A percentile compares a stretch with the other conserved stretches of the same genome.
Evolutionary conservation across 2,888 invertebrate species (phyloP).

Genomic region (Bursaphelenchus okinawaensis): DNA sequence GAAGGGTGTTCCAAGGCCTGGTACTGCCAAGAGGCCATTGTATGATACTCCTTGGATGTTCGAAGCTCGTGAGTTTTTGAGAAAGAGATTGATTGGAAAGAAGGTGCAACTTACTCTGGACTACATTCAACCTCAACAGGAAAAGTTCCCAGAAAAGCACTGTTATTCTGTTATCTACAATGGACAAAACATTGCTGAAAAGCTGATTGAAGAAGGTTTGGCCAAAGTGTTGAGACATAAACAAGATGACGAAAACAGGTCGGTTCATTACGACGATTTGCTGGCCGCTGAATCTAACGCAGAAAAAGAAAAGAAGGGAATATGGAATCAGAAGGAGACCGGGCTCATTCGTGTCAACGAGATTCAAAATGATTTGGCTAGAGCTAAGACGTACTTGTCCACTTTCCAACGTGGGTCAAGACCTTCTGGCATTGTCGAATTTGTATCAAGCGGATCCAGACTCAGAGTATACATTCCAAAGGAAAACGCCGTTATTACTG

Average conservation of each 20-base stretch:
- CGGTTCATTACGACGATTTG: constrained; percentile 84
- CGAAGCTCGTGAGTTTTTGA: constrained; percentile 90
- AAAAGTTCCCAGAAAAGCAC: constrained; percentile 83
- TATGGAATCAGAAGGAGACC: constrained; percentile 33
- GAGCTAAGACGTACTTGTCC: constrained; percentile 73
- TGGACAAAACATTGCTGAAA: constrained; percentile 63
- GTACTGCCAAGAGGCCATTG: constrained; percentile 65
- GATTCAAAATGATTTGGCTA: constrained; percentile 40
- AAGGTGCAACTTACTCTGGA: constrained; percentile 78
- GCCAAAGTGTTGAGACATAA: constrained; percentile 78
- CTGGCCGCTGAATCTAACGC: constrained; percentile 89
- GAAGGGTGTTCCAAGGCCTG: background rate
- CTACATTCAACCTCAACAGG: constrained; percentile 89
- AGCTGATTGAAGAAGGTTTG: constrained; percentile 65
- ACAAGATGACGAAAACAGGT: constrained; percentile 73
- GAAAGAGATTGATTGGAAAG: constrained; percentile 90
- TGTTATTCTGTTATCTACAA: constrained; percentile 86
- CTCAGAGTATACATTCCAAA: constrained; percentile 86
- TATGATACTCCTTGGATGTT: constrained; percentile 99
- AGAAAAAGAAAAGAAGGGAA: constrained; percentile 74
- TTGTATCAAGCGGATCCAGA: constrained; percentile 90
- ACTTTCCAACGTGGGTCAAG: constrained; percentile 71
- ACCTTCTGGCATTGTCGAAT: constrained; percentile 88
- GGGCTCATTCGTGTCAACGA: constrained; percentile 41
- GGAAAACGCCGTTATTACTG: constrained; percentile 87